Base-by-base conservation (phyloP, 1,140 invertebrate genomes). In the Tenebrio molitor region DNA sequence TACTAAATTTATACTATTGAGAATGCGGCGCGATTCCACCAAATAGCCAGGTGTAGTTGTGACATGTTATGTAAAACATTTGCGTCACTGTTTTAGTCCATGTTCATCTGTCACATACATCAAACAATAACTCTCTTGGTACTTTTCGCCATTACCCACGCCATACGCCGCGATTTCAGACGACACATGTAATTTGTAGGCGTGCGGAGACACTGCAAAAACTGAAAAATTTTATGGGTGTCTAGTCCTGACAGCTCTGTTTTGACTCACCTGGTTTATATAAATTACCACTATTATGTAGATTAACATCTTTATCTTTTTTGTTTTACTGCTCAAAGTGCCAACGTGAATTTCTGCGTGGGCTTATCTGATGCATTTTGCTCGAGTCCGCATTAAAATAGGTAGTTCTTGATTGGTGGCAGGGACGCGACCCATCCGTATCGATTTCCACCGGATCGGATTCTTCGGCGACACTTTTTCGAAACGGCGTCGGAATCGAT, bases 31-130 rank as follows among this genome's bases (percentile, higher is more conserved):
- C 74, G 70, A 73, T 75, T 71, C 66, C 66, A 53, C 41, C 66
- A 65, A 68, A 68, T 64, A 25, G 65, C 64, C 70, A 71, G 74
- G 70, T 71, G 70, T 70, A 72, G 65, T 75, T 69, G 65, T 72
- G 66, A 75, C 66, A 70, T 62, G 71, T 75, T 73, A 75, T 72
- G 74, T 75, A 73, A 75, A 75, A 75, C 65, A 68, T 75, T 75
- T 73, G 70, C 74, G 74, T 75, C 74, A 75, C 71, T 69, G 41
- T 71, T 62, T 44, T 63, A 29, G 41, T 46, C 53, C 21, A 70
- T 69, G 65, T 70, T 71, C 64, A 72, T 72, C 62, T 75, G 70
- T 74, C 73, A 74, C 65, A 72, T 70, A 69, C 42, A 75, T 75
- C 74, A 75, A 72, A 75, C 50, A 67, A 67, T 72, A 69, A 72